Percentiles rank a stretch among this genome's conserved stretches.
Conservation (phyloP, 2,888 invertebrate genomes). For the Pardosa pseudoannulata region DNA sequence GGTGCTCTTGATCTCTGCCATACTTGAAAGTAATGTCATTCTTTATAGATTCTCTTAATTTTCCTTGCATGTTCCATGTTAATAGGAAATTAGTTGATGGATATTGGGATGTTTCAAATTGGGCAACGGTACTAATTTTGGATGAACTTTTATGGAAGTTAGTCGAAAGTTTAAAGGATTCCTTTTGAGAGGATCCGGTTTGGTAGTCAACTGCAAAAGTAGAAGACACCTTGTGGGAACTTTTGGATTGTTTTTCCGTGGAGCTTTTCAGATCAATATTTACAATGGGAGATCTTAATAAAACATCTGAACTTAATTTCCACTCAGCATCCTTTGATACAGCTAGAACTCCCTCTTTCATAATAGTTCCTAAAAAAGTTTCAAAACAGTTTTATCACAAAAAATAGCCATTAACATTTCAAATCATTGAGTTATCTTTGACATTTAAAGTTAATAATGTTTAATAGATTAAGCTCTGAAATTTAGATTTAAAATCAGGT, state of each 20-base stretch:
- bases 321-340: constrained; percentile 29
- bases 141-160: constrained; percentile 51
- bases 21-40: constrained; percentile 66
- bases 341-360: constrained; percentile 51
- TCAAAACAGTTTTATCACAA: too few species aligned
- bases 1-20: constrained; percentile 29
- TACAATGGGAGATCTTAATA: background rate
- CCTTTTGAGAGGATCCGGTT: background rate
- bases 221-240: constrained; percentile 17
- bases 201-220: constrained; percentile 45
- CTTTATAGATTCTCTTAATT: constrained; percentile 50
- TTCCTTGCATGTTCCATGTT: constrained; percentile 57
- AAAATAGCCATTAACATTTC: too few species aligned
- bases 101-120: constrained; percentile 57
- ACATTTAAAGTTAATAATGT: too few species aligned
- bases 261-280: constrained; percentile 10
- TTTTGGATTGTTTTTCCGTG: constrained; percentile 44
- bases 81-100: constrained; percentile 48
- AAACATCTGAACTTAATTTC: constrained; percentile 49
- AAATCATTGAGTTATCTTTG: too few species aligned
- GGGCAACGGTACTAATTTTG: constrained; percentile 50
- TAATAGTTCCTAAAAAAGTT: constrained; percentile 48
- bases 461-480: too few species aligned
- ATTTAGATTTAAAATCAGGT: too few species aligned
- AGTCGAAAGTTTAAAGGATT: constrained; percentile 23